Evolutionary conservation across 37 sponge, comb jelly and placozoan species (phyloP).

Genomic region (Crambe crambe): DNA sequence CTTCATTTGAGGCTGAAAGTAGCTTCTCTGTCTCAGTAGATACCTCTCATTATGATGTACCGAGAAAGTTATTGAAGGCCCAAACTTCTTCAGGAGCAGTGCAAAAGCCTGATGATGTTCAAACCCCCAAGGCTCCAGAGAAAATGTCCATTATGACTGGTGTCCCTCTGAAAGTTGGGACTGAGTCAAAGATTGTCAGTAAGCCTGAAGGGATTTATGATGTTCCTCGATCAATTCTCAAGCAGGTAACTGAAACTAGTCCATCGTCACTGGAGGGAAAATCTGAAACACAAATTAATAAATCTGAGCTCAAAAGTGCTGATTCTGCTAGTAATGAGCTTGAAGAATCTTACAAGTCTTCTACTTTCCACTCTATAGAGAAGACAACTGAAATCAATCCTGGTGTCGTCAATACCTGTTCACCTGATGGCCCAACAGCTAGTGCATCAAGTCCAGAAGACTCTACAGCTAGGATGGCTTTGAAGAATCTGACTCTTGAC

Average conservation of each 20-base stretch:
- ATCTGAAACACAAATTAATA: background rate
- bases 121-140: background rate
- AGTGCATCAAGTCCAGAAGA: background rate
- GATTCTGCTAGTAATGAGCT: too few relatives aligned
- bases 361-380: background rate
- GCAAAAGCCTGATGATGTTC: background rate
- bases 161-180: background rate
- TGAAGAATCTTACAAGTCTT: background rate
- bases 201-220: background rate
- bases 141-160: background rate
- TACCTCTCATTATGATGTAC: conserved; percentile 7
- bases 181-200: background rate
- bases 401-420: background rate
- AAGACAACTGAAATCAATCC: background rate
- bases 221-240: background rate
- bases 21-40: background rate
- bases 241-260: background rate
- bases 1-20: background rate
- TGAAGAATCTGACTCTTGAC: too few relatives aligned
- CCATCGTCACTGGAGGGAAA: background rate
- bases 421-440: background rate
- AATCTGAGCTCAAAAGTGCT: too few relatives aligned
- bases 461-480: too few relatives aligned
- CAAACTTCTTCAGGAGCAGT: background rate
- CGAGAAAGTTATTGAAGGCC: background rate